Base-by-base conservation (phyloP, 2,113 vertebrate species). In the Hippolais icterina region DNA sequence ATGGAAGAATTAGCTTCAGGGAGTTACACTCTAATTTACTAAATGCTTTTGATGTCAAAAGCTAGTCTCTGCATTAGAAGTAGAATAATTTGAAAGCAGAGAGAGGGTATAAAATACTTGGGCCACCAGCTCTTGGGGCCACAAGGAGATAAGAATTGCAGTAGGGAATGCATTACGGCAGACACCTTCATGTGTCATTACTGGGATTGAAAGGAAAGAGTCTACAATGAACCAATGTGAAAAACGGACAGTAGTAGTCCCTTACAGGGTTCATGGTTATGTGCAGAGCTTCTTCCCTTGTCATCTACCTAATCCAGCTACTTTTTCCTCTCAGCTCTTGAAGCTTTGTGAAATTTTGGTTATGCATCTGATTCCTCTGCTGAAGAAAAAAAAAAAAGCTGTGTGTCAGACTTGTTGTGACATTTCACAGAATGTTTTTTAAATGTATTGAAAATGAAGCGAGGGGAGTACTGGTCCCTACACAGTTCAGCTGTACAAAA, bases 41-140 rank as follows among this genome's bases (percentile, higher is more conserved):
- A 60, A 85, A 87, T 84, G 81, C 64, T 93, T 94, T 86, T 77
- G 54, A 88, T 90, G 82, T 88, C 92, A 81, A 86, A 93, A 94
- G 70, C 42, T 71, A 81, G 35, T 12, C 54, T 83, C 33, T 81
- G 68, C 60, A 53, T 74, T 57, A 88, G 56, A 83, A 89, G 28
- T 20, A 49, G n/a, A 63, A 70, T 80, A 72, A 85, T 77, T 61
- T 90, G 82, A 93, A 87, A 91, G 63, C 50, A 77, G 60, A 90
- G 29, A 76, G 56, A 61, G 19, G 15, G 15, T 61, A 57, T 3
- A 22, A 61, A 75, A 53, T 54, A 19, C 54, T 35, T 27, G 39
- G 71, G 39, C 35, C 35, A 56, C 42, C 46, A 74, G 37, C 52
- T 79, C 28, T 60, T 25, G 25, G 17, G 17, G 21, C 80, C 3